A percentile compares a stretch with the other conserved stretches of the same genome.
phyloP scores from a whole-genome alignment of 35 echinoderm and acorn worm species.

The Apostichopus parvimensis region DNA sequence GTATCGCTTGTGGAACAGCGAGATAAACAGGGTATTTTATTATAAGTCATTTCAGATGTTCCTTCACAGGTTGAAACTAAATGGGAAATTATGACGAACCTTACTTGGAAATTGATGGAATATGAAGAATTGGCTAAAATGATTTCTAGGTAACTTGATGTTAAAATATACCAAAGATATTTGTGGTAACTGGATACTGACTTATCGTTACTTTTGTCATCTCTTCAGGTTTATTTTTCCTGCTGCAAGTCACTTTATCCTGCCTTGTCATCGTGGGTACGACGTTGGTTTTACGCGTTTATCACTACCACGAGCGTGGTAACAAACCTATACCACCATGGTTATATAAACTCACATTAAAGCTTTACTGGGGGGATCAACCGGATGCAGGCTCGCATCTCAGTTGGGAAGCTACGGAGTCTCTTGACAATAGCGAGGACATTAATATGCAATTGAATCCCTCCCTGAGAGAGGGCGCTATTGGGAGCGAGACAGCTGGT shows the following conservation, averaged over 20 bases:
- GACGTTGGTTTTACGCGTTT: conserved; percentile 6
- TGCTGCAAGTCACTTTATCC: conserved; percentile 21
- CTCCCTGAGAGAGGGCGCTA: not conserved
- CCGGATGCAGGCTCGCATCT: not conserved
- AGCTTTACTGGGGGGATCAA: not conserved
- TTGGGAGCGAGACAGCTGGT: not conserved
- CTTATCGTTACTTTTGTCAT: not conserved
- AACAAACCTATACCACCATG: conserved; percentile 6
- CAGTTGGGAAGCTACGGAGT: not conserved
- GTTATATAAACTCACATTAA: not conserved
- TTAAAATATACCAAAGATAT: too few species aligned
- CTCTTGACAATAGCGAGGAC: not conserved
- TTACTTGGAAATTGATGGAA: too few species aligned
- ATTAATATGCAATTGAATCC: not conserved
- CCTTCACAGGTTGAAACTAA: too few species aligned
- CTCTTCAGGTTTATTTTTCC: conserved; percentile 41
- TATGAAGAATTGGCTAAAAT: too few species aligned
- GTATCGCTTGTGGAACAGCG: too few species aligned
- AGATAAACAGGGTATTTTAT: too few species aligned
- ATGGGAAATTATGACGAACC: too few species aligned
- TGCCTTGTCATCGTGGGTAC: conserved; percentile 29
- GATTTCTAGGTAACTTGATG: too few species aligned
- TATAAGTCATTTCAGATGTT: too few species aligned
- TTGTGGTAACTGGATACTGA: too few species aligned
- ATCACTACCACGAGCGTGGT: not conserved